Base-by-base conservation (phyloP, 2,797 vertebrate species). In the Silurus aristotelis region DNA sequence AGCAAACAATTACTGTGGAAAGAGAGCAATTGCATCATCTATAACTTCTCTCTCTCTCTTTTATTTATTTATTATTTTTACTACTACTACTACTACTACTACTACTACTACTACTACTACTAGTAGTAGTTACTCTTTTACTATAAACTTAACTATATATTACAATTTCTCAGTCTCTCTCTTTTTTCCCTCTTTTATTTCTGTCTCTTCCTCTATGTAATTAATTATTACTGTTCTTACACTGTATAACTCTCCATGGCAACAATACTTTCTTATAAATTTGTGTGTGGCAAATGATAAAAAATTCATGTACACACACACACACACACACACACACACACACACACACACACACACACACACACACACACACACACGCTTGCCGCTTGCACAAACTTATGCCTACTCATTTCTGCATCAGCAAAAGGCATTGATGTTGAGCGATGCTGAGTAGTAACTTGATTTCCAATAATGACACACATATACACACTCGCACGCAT, bases 281-380 rank as follows among this genome's bases (percentile, higher is more conserved):
- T 82, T 77, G 82, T 88, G 82, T 80, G 61, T 86, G 78, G 80
- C 67, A n/a, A 70, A n/a, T 76, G 75, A 91, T 94, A 86, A 94
- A 94, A 93, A 92, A 92, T 94, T 89, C 84, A 94, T 91, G 88
- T 86, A 83, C 84, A 72, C 38, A 84, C 78, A 64, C 56, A 68
- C 60, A 77, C 43, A 68, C 15, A 72, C 67, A 68, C 80, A 72
- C 52, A 75, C 43, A 55, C 13, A 46, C 71, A 76, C 38, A 89
- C 92, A 46, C 56, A 85, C 78, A 77, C 56, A 63, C 60, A 77
- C 43, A 79, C 17, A 78, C 73, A 70, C 83, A 80, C 56, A 80
- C 58, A 63, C 15, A 58, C 72, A 82, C 43, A 89, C 91, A 38
- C 38, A 38, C 31, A 31, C 31, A 31, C 31, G 2, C 27, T 27